Percentiles rank a stretch among this genome's conserved stretches.
Evolutionary conservation across 2,888 invertebrate species (phyloP).

Genomic region (Notodonta dromedarius): DNA sequence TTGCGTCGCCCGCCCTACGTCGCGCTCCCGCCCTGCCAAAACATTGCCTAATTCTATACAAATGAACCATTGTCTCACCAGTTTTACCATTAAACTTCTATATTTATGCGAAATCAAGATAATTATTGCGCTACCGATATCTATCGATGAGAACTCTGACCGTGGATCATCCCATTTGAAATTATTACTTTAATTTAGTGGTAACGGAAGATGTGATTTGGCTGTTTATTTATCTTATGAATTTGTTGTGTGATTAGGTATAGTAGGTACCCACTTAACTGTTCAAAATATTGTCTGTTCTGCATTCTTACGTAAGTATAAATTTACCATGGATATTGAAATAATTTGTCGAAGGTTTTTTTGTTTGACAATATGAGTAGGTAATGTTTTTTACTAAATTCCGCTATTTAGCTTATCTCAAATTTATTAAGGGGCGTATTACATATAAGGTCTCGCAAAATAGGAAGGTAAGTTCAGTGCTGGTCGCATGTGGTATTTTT

Average conservation of each 20-base stretch:
- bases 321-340: not conserved
- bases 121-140: not conserved
- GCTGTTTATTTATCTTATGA: constrained; percentile 50
- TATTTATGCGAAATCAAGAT: not conserved
- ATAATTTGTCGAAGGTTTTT: no score
- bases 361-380: no score
- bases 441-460: no score
- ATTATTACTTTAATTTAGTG: constrained; percentile 48
- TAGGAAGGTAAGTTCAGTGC: no score
- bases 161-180: constrained; percentile 9
- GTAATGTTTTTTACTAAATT: no score
- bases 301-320: constrained; percentile 55
- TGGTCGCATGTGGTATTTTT: no score
- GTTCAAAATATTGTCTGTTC: constrained; percentile 13
- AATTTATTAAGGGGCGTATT: no score
- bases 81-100: constrained; percentile 31
- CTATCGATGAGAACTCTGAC: not conserved
- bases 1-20: constrained; percentile 69
- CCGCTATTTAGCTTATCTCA: no score
- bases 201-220: constrained; percentile 44
- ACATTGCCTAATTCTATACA: constrained; percentile 53
- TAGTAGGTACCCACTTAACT: not conserved
- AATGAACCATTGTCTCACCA: constrained; percentile 38
- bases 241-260: constrained; percentile 24
- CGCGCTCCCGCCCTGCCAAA: constrained; percentile 54